These are phyloP conservation scores for Denticeps clupeoides DNA, from an alignment of 2,797 vertebrate species.

Conservation along the genomic window DNA sequence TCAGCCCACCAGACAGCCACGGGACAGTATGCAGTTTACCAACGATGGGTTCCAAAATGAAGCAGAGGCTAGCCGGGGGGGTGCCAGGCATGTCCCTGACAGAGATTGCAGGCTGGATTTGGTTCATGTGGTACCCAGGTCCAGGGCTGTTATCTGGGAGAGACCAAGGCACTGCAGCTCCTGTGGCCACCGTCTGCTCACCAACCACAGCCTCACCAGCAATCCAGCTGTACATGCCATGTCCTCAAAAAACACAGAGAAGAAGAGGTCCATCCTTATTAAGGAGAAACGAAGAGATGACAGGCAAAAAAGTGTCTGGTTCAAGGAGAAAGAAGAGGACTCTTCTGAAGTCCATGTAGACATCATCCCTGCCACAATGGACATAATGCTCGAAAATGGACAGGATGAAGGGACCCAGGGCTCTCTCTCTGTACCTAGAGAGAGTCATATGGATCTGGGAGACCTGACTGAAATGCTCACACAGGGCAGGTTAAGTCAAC, in stretches of 20 bases:
- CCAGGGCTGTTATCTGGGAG: conserved; percentile 43
- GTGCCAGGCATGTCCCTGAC: conserved; percentile 32
- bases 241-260: conserved; percentile 22
- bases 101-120: conserved; percentile 37
- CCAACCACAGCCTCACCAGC: conserved; percentile 49
- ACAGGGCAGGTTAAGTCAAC: conserved; percentile 27
- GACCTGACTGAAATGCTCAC: conserved; percentile 20
- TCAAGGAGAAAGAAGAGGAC: conserved; percentile 75
- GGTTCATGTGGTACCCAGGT: conserved; percentile 33
- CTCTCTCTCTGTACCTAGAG: conserved; percentile 33
- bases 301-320: conserved; percentile 89
- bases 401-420: too few species aligned
- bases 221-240: conserved; percentile 35
- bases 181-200: conserved; percentile 39
- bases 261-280: conserved; percentile 64
- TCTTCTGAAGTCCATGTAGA: conserved; percentile 73
- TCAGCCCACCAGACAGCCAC: conserved; percentile 31
- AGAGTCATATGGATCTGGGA: conserved; percentile 30
- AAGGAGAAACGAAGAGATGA: conserved; percentile 63
- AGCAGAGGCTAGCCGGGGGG: conserved; percentile 35
- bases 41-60: conserved; percentile 59
- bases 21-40: conserved; percentile 59
- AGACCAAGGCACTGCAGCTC: conserved; percentile 48
- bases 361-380: conserved; percentile 67
- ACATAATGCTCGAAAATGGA: conserved; percentile 47